Evolutionary conservation across 2,113 vertebrate genomes (phyloP).

Genomic region (Hippolais icterina): DNA sequence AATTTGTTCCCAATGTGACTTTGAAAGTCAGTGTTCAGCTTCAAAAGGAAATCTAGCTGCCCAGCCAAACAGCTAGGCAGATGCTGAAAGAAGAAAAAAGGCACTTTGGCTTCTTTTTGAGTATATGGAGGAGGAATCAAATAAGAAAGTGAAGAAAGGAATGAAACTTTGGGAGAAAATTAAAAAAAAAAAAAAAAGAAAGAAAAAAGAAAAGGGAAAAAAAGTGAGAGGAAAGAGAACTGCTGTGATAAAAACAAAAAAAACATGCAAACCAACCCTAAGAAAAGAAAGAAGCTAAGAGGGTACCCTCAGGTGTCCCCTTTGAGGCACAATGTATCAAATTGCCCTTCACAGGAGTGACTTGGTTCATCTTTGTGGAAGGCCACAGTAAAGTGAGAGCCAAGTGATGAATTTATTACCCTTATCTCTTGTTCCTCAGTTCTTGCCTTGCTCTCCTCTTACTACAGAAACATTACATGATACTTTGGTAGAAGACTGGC

Average conservation of each 20-base stretch:
- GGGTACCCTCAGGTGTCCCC: accelerated
- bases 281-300: neutral
- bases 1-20: neutral
- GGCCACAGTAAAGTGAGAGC: neutral
- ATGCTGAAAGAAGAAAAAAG: neutral
- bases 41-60: neutral
- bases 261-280: neutral
- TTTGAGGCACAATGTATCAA: neutral
- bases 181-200: accelerated
- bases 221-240: neutral
- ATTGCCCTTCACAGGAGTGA: neutral
- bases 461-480: neutral
- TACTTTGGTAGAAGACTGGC: neutral
- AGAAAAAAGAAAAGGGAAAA: too few species aligned
- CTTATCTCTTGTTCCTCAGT: neutral
- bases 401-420: neutral
- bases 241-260: neutral
- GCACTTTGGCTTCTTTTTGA: neutral
- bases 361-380: neutral
- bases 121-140: neutral
- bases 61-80: neutral
- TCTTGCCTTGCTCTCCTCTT: neutral
- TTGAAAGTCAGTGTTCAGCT: neutral
- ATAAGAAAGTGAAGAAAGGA: neutral
- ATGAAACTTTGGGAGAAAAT: neutral